Evolutionary conservation across 2,797 vertebrate genomes (phyloP).

Genomic region (Dicrostonyx torquatus): DNA sequence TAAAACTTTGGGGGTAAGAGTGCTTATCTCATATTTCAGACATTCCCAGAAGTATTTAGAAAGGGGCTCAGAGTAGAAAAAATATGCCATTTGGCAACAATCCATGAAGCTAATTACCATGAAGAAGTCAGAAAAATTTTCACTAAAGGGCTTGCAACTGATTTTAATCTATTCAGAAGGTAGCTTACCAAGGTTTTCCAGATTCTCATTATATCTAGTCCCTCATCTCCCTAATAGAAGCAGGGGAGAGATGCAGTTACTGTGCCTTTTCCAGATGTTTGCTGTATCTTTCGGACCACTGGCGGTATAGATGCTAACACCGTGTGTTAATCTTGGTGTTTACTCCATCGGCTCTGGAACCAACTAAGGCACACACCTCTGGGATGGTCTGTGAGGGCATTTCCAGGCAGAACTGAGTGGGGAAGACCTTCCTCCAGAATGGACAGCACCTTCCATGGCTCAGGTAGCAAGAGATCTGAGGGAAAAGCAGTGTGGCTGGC

Average conservation of each 20-base stretch:
- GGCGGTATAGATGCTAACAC: neutral
- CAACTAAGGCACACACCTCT: neutral
- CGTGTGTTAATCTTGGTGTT: neutral
- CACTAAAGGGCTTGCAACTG: conserved; percentile 40
- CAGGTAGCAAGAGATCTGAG: neutral
- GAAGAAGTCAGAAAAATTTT: conserved; percentile 47
- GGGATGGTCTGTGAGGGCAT: neutral
- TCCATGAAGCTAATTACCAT: conserved; percentile 72
- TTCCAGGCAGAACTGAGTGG: neutral
- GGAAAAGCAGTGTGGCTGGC: neutral
- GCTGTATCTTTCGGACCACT: neutral
- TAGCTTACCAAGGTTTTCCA: conserved; percentile 33
- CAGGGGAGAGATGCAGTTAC: neutral
- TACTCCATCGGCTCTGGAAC: neutral
- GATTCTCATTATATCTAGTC: neutral
- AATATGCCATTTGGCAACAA: conserved; percentile 68
- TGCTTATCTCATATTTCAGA: conserved; percentile 80
- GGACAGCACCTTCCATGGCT: neutral
- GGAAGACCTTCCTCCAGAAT: neutral
- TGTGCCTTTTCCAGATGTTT: neutral
- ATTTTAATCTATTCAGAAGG: conserved; percentile 56
- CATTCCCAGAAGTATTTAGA: conserved; percentile 71
- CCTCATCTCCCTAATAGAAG: neutral
- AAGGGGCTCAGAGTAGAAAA: conserved; percentile 12
- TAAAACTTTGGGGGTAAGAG: conserved; percentile 76